Conservation (phyloP, 2,113 vertebrate species). For the Heptranchias perlo region DNA sequence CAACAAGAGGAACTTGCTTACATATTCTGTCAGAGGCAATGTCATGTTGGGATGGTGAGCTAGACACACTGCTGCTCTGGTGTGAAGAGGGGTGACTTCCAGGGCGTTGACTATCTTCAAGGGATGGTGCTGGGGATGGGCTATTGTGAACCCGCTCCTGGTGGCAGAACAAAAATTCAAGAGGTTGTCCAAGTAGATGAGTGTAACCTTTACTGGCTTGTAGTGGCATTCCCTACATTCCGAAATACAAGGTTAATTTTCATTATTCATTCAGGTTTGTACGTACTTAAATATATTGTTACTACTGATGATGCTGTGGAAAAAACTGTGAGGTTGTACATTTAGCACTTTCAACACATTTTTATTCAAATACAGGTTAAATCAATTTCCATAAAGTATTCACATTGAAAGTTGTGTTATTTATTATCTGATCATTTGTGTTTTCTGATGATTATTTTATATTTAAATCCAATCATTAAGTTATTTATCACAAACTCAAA, state of each 20-base stretch:
- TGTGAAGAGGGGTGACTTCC: conserved; percentile 76
- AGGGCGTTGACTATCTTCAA: conserved; percentile 67
- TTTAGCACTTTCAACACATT: neutral
- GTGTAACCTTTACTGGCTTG: conserved; percentile 31
- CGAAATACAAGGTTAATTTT: conserved; percentile 34
- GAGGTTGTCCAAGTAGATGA: conserved; percentile 45
- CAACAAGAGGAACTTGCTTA: conserved; percentile 44
- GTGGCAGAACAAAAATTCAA: conserved; percentile 48
- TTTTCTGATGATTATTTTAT: neutral
- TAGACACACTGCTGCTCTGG: conserved; percentile 81
- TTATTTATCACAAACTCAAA: neutral
- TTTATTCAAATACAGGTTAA: neutral
- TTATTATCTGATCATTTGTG: neutral
- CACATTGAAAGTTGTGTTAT: neutral
- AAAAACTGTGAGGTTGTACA: neutral
- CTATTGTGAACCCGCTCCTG: conserved; percentile 79
- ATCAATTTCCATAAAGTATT: neutral
- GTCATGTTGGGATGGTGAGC: conserved; percentile 69
- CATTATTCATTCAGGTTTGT: conserved; percentile 25
- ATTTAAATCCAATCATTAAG: neutral
- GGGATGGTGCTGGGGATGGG: conserved; percentile 73
- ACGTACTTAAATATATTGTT: conserved; percentile 12
- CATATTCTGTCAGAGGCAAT: conserved; percentile 72
- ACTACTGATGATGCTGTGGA: neutral
- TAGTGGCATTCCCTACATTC: conserved; percentile 31